Evolutionary conservation across 37 sponge, comb jelly and placozoan genomes (phyloP), one percentile per base, ranked within the genome.

Genomic region (Oscarella lobularis): DNA sequence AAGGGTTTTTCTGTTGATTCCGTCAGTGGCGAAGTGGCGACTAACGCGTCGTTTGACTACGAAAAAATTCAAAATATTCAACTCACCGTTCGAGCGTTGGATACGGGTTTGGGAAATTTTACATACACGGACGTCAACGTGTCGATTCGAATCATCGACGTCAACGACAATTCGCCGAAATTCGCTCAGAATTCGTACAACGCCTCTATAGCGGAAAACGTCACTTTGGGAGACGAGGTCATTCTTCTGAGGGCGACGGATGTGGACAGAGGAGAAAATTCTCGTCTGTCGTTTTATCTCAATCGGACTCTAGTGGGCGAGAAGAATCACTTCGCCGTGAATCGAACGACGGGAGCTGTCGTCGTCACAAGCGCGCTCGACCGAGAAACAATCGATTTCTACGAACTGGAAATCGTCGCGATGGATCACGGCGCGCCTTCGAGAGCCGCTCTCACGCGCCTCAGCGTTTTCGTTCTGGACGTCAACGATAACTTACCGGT

Each of bases 91-190:
- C 9, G 60, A 48, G 60, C 60, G 60, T 27, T 20, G 14, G 60
- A 48, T 20, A 9, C 9, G 60, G 60, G 60, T 9, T 48, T 48
- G 14, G 60, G 9, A 9, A 20, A 48, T 9, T 20, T 48, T 48
- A 9, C 9, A 20, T 27, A 9, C 14, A 48, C 60, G 60, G 60
- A 48, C 60, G 60, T 48, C 60, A 48, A 48, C 60, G 60, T 48
- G 60, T 27, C 60, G 35, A 35, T 68, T 35, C 29, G 35, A 5
- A 14, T 68, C 6, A 14, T 68, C 71, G 71, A 68, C 31, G 5
- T 68, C 29, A 68, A 68, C 71, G 71, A 68, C 71, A 68, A 68
- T 68, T 5, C 71, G 71, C 71, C 71, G 35, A 35, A 34, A 20
- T 68, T 68, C 31, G 71, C 6, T 20, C 5, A 5, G 31, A 34